Percentiles rank a stretch among this genome's conserved stretches.
These are phyloP conservation scores for Anguilla obscura DNA, from an alignment of 2,797 vertebrate species.

Conservation along the genomic window DNA sequence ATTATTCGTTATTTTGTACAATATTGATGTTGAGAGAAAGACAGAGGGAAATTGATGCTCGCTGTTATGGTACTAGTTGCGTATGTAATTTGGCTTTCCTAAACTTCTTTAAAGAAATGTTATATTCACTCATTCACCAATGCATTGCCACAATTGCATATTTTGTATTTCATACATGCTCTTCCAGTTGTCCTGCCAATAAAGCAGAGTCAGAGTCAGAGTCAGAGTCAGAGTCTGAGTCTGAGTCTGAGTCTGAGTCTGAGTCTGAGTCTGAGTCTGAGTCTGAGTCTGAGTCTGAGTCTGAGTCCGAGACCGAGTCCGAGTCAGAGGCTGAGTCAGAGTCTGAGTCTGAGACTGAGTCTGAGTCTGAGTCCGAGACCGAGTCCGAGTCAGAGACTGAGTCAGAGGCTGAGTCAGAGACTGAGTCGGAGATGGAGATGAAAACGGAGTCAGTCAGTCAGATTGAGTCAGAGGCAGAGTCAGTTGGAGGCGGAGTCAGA, in stretches of 20 bases:
- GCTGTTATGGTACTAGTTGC: background rate
- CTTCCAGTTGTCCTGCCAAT: background rate
- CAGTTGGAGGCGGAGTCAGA: constrained; percentile 47
- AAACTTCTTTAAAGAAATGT: background rate
- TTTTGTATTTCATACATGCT: background rate
- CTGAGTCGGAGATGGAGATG: too few species aligned
- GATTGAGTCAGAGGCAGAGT: too few species aligned
- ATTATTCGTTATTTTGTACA: background rate
- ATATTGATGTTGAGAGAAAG: background rate
- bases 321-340: constrained; percentile 47
- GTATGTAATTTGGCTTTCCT: background rate
- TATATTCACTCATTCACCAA: background rate
- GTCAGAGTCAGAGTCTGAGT: constrained; percentile 36
- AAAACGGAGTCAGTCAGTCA: too few species aligned
- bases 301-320: constrained; percentile 49
- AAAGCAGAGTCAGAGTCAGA: constrained; percentile 48
- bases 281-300: background rate
- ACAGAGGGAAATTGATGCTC: background rate
- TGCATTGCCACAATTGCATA: background rate
- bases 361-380: background rate
- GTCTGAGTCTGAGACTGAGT: background rate
- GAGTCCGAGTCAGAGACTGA: constrained; percentile 14
- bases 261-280: constrained; percentile 31
- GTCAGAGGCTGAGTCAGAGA: constrained; percentile 26
- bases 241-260: background rate